Evolutionary conservation across 2,113 vertebrate species (phyloP).

Genomic region (Lepus americanus): DNA sequence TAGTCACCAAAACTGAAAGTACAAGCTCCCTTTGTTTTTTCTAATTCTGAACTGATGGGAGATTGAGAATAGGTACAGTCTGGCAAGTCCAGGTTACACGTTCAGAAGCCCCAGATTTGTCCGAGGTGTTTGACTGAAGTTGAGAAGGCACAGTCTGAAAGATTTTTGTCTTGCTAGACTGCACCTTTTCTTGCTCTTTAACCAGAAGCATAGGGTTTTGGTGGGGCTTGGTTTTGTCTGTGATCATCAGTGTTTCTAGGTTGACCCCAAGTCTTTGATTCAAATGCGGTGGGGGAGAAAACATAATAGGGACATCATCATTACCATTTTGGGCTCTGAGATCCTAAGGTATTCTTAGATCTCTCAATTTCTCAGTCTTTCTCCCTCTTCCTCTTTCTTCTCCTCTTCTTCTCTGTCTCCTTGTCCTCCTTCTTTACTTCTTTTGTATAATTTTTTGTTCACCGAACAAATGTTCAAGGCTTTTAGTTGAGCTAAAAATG

Average conservation of each 20-base stretch:
- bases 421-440: not conserved
- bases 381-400: fast-evolving
- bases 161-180: not conserved
- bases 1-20: not conserved
- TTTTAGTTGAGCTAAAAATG: not conserved
- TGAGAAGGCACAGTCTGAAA: not conserved
- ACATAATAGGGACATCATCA: not conserved
- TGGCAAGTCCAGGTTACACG: too few species aligned
- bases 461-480: not conserved
- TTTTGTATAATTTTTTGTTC: too few species aligned
- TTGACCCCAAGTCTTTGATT: not conserved
- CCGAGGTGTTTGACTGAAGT: not conserved
- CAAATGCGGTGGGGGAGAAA: not conserved
- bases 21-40: too few species aligned
- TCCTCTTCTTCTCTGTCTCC: too few species aligned
- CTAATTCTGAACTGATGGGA: too few species aligned
- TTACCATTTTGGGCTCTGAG: too few species aligned
- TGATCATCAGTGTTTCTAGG: not conserved
- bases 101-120: not conserved
- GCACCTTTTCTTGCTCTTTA: not conserved
- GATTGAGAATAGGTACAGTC: fast-evolving
- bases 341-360: not conserved
- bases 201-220: not conserved
- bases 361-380: not conserved
- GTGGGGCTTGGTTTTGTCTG: not conserved